Evolutionary conservation across 2,888 invertebrate species (phyloP).

Genomic region (Seira sanloemensis): DNA sequence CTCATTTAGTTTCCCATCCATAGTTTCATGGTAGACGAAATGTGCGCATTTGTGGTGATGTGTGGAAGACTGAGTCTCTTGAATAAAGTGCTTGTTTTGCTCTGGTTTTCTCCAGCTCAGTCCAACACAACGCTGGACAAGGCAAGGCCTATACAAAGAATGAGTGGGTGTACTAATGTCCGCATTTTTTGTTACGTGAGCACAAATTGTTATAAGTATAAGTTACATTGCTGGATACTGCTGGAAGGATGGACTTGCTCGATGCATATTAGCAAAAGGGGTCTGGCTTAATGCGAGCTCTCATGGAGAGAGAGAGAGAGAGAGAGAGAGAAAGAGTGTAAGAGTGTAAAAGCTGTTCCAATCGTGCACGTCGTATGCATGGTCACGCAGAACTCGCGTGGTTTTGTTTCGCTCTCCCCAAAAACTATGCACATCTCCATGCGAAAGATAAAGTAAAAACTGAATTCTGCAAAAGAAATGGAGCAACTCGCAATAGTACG

Average conservation of each 20-base stretch:
- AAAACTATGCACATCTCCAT: neutral
- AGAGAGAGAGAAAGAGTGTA: neutral
- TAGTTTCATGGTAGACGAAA: too few relatives aligned
- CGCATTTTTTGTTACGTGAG: neutral
- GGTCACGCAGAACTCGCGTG: slow-evolving; percentile 4
- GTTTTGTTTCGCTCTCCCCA: neutral
- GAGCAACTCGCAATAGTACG: neutral
- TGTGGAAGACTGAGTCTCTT: too few relatives aligned
- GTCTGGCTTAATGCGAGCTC: neutral
- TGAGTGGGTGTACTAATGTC: slow-evolving; percentile 1
- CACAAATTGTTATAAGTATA: neutral
- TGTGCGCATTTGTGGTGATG: too few relatives aligned
- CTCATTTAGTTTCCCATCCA: too few relatives aligned
- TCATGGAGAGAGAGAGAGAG: neutral
- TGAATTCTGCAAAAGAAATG: neutral
- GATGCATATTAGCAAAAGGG: neutral
- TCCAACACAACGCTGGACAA: neutral
- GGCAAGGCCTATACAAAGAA: neutral
- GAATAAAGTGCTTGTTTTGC: too few relatives aligned
- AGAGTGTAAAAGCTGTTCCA: neutral
- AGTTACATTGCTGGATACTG: neutral
- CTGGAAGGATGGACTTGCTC: neutral
- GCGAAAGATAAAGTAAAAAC: neutral
- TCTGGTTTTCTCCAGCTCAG: slow-evolving; percentile 11
- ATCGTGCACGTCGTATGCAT: neutral